phyloP scores from a whole-genome alignment of 2,888 invertebrate species.

The Uropetala carovei region DNA sequence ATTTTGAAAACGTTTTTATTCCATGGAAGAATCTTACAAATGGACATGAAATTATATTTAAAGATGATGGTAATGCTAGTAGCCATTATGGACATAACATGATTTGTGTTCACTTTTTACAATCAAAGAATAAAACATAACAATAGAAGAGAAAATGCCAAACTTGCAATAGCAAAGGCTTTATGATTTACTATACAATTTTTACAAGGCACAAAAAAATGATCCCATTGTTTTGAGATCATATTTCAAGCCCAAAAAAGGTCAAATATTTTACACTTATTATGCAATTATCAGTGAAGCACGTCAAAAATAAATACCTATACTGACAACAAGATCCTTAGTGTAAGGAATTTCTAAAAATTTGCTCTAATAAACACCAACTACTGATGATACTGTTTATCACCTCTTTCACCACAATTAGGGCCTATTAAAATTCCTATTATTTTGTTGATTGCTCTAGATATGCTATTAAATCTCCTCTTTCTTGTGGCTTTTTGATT shows the following conservation, averaged over 20 bases:
- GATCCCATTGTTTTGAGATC: background rate
- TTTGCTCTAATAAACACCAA: constrained; percentile 26
- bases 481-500: constrained; percentile 95
- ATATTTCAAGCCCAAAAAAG: background rate
- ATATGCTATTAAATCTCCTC: constrained; percentile 96
- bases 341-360: background rate
- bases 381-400: constrained; percentile 13
- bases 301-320: constrained; percentile 10
- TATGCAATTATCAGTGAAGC: background rate
- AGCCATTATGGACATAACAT: background rate
- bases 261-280: background rate
- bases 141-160: background rate
- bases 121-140: background rate
- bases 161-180: background rate
- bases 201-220: background rate
- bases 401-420: constrained; percentile 27
- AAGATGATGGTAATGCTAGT: constrained; percentile 11
- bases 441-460: constrained; percentile 90
- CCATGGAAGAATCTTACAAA: constrained; percentile 15
- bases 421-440: constrained; percentile 13
- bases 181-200: background rate
- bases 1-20: background rate
- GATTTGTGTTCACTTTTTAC: background rate
- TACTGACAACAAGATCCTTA: background rate
- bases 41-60: constrained; percentile 3